Conservation (phyloP, 2,797 vertebrate genomes). For the Enteromius radiatus region DNA sequence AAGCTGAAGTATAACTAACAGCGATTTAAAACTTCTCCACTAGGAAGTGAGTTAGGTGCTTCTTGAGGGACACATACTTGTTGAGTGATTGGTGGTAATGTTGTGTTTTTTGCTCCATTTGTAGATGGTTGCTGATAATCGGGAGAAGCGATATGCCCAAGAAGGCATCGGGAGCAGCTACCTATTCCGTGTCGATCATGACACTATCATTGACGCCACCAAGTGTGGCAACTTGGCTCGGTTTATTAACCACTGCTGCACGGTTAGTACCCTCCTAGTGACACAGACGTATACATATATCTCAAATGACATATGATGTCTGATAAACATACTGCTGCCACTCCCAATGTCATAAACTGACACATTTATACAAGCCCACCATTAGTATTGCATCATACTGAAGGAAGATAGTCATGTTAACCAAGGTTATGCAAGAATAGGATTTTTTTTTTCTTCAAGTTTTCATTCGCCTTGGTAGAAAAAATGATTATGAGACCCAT, state of each 20-base stretch:
- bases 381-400: neutral
- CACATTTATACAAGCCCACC: neutral
- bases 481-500: neutral
- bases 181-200: constrained; percentile 92
- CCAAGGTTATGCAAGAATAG: neutral
- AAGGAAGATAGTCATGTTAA: neutral
- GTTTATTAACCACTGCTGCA: constrained; percentile 96
- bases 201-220: constrained; percentile 94
- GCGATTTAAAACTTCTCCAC: neutral
- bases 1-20: neutral
- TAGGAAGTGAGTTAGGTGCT: neutral
- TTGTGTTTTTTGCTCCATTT: neutral
- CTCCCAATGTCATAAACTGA: neutral
- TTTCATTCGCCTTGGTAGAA: neutral
- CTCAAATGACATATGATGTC: neutral
- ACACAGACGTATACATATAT: neutral
- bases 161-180: constrained; percentile 96
- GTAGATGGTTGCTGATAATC: constrained; percentile 92
- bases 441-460: neutral
- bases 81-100: neutral
- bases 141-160: constrained; percentile 92
- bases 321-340: constrained; percentile 27
- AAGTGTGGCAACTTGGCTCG: constrained; percentile 91
- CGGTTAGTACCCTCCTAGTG: constrained; percentile 76
- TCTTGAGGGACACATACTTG: neutral